phyloP scores from a whole-genome alignment of 2,888 invertebrate genomes.

The Volucella zonaria region DNA sequence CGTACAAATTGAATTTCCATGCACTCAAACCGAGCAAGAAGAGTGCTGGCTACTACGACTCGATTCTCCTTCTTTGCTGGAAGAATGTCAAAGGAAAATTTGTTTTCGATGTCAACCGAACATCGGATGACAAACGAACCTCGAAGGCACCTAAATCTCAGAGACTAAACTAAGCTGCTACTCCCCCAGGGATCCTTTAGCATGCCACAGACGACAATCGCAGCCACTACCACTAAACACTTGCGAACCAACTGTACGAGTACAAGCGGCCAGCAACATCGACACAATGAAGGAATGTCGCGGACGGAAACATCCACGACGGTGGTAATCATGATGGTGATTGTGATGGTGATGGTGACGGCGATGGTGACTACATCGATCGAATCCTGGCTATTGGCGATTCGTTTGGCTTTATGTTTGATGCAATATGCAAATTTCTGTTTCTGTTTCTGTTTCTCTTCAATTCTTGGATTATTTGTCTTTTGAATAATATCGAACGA shows the following conservation, averaged over 20 bases:
- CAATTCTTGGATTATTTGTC: conserved; percentile 1
- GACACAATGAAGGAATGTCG: conserved; percentile 68
- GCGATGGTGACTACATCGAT: conserved; percentile 40
- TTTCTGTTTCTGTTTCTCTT: conserved; percentile 22
- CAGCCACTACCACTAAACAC: conserved; percentile 11
- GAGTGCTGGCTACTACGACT: conserved; percentile 3
- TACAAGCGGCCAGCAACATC: conserved; percentile 48
- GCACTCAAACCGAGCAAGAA: conserved; percentile 17
- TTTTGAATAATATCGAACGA: not conserved
- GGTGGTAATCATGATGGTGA: too few relatives aligned
- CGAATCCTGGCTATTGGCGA: conserved; percentile 57
- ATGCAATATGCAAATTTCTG: conserved; percentile 60
- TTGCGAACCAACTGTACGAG: conserved; percentile 20
- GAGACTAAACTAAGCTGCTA: conserved; percentile 55
- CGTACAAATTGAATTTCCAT: conserved; percentile 49
- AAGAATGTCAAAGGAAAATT: conserved; percentile 70
- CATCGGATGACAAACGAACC: conserved; percentile 71
- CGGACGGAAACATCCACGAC: conserved; percentile 34
- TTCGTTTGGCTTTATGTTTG: conserved; percentile 17
- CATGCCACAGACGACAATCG: not conserved
- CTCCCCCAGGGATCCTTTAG: conserved; percentile 58
- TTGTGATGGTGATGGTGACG: too few relatives aligned
- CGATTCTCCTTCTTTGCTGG: conserved; percentile 23
- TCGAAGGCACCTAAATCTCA: conserved; percentile 69
- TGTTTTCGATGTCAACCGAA: conserved; percentile 70